A percentile compares a stretch with the other conserved stretches of the same genome.
Evolutionary conservation across 2,797 vertebrate species (phyloP).

Genomic region (Girardinus metallicus): DNA sequence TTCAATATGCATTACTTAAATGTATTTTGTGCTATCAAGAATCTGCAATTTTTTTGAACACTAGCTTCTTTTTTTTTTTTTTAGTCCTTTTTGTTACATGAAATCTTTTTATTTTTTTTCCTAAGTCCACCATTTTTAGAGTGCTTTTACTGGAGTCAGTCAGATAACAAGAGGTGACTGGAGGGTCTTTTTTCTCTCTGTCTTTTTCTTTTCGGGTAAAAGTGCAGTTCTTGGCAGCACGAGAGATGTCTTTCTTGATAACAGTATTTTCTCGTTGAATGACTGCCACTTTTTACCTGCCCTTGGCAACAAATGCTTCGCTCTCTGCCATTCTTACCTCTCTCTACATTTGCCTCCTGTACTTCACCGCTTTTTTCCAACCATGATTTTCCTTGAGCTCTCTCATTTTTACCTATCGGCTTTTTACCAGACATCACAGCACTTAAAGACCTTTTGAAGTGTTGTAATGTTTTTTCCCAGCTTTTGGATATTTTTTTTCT

Average conservation of each 20-base stretch:
- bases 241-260: conserved; percentile 66
- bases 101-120: conserved; percentile 14
- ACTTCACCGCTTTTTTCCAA: conserved; percentile 70
- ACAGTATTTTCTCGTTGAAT: conserved; percentile 72
- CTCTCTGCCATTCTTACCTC: conserved; percentile 76
- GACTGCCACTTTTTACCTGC: conserved; percentile 75
- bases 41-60: conserved; percentile 17
- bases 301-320: conserved; percentile 69
- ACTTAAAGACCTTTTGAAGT: conserved; percentile 64
- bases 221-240: conserved; percentile 67
- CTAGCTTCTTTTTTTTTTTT: no score
- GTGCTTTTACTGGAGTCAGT: conserved; percentile 23
- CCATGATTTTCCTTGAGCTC: conserved; percentile 70
- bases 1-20: conserved; percentile 1
- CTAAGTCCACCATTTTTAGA: conserved; percentile 11
- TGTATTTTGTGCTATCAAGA: conserved; percentile 21
- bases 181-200: conserved; percentile 13
- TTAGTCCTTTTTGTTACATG: conserved; percentile 1
- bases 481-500: conserved; percentile 42
- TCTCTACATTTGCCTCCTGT: conserved; percentile 74
- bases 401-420: conserved; percentile 76
- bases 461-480: conserved; percentile 49
- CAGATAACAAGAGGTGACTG: conserved; percentile 40
- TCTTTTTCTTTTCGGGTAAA: conserved; percentile 28
- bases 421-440: conserved; percentile 63